A percentile compares a stretch with the other conserved stretches of the same genome.
phyloP scores from a whole-genome alignment of 2,888 invertebrate species.

The Onthophagus sagittarius region DNA sequence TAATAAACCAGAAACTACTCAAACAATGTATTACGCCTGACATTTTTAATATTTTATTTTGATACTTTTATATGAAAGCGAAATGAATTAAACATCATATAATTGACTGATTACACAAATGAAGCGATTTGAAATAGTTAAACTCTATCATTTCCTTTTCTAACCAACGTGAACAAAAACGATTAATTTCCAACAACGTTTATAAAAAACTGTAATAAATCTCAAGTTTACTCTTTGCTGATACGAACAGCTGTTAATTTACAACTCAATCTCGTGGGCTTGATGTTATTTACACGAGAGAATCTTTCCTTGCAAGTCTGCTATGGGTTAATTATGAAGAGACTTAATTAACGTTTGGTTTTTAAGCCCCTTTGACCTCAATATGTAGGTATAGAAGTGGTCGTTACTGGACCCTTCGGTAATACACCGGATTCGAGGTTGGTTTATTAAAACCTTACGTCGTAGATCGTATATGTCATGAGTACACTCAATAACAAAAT shows the following conservation, averaged over 20 bases:
- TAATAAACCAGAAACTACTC: too few species aligned
- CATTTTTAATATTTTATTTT: too few species aligned
- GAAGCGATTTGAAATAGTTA: too few species aligned
- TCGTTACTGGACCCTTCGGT: neutral
- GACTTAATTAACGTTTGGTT: neutral
- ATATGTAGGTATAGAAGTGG: neutral
- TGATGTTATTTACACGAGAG: neutral
- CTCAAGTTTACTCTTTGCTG: neutral
- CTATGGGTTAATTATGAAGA: neutral
- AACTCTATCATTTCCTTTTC: too few species aligned
- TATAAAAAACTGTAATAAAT: too few species aligned
- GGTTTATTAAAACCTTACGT: neutral
- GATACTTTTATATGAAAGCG: too few species aligned
- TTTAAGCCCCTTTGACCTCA: neutral
- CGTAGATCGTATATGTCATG: neutral
- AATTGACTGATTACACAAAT: too few species aligned
- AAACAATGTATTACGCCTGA: too few species aligned
- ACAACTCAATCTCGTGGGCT: neutral
- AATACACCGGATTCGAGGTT: neutral
- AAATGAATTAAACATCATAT: too few species aligned
- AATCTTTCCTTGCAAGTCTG: neutral
- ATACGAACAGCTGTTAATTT: neutral
- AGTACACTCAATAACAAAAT: neutral
- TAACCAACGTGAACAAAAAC: too few species aligned
- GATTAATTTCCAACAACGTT: too few species aligned